A percentile compares a stretch with the other conserved stretches of the same genome.
Evolutionary conservation across 2,113 vertebrate species (phyloP).

Genomic region (Periophthalmodon schlosseri): DNA sequence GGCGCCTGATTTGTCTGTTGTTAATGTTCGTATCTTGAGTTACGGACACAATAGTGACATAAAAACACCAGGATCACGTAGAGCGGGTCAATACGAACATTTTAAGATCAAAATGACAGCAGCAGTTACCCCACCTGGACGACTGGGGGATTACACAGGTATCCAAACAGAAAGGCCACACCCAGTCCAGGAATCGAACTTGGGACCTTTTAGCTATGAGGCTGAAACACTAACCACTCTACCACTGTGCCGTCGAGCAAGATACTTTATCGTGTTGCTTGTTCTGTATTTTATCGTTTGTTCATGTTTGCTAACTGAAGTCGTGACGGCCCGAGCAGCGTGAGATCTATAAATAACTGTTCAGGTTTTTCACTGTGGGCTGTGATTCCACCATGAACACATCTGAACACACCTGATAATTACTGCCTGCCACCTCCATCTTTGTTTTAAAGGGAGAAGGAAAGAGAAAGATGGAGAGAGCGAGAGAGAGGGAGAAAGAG

Average conservation of each 20-base stretch:
- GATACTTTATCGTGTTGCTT: neutral
- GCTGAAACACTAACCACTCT: neutral
- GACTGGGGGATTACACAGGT: too few species aligned
- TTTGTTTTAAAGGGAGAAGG: conserved; percentile 25
- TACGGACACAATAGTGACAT: too few species aligned
- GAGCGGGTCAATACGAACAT: too few species aligned
- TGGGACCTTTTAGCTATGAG: neutral
- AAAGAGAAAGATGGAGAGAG: neutral
- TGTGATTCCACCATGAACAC: conserved; percentile 69
- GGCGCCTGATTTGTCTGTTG: too few species aligned
- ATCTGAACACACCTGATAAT: conserved; percentile 44
- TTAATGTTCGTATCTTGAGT: too few species aligned
- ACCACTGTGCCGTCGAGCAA: neutral
- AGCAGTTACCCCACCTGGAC: too few species aligned
- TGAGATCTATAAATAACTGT: conserved; percentile 79
- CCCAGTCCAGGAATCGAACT: neutral
- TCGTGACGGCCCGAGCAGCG: conserved; percentile 79
- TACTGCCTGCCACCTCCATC: conserved; percentile 10
- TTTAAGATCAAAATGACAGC: too few species aligned
- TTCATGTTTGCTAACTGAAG: conserved; percentile 58
- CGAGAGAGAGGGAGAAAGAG: neutral
- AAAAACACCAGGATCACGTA: too few species aligned
- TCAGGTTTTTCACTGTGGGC: conserved; percentile 66
- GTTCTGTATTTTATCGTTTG: conserved; percentile 54
- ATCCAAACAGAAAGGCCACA: too few species aligned